Evolutionary conservation across 2,797 vertebrate species (phyloP).

Genomic region (Sebastes matsubarae): DNA sequence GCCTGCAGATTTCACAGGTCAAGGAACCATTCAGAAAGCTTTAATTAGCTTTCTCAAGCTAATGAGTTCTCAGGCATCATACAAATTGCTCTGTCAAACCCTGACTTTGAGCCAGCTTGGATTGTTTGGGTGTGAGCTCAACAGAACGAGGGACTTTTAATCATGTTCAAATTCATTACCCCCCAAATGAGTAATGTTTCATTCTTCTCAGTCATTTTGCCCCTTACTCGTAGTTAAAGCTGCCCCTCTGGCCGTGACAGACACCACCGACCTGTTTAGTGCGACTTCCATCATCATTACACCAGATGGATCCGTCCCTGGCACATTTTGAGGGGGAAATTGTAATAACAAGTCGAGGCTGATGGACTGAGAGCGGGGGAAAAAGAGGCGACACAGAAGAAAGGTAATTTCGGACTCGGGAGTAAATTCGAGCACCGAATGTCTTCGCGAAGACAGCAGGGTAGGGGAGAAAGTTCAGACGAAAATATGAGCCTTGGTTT

Average conservation of each 20-base stretch:
- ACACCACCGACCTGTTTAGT: conserved; percentile 41
- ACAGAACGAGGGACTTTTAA: conserved; percentile 67
- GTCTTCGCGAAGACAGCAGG: conserved; percentile 34
- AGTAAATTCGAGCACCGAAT: conserved; percentile 45
- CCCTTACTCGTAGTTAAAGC: conserved; percentile 20
- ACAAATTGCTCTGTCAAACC: conserved; percentile 79
- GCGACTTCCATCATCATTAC: conserved; percentile 54
- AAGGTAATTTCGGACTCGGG: conserved; percentile 50
- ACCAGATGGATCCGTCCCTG: conserved; percentile 47
- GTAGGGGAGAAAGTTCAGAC: conserved; percentile 35
- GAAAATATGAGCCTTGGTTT: conserved; percentile 71
- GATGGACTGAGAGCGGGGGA: conserved; percentile 41
- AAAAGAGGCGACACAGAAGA: conserved; percentile 27
- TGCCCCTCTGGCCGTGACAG: conserved; percentile 39
- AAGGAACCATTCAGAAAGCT: conserved; percentile 76
- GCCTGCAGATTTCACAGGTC: conserved; percentile 74
- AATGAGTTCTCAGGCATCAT: conserved; percentile 74
- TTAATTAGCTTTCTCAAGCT: conserved; percentile 79
- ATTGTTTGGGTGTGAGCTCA: conserved; percentile 70
- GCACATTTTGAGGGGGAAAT: conserved; percentile 42
- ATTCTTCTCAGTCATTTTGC: conserved; percentile 51
- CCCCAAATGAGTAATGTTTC: conserved; percentile 68
- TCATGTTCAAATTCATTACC: conserved; percentile 77
- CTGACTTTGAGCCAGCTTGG: conserved; percentile 69
- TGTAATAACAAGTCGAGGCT: conserved; percentile 50